Conservation (phyloP, 1,140 invertebrate genomes). For the Akabosia matsudoensis region DNA sequence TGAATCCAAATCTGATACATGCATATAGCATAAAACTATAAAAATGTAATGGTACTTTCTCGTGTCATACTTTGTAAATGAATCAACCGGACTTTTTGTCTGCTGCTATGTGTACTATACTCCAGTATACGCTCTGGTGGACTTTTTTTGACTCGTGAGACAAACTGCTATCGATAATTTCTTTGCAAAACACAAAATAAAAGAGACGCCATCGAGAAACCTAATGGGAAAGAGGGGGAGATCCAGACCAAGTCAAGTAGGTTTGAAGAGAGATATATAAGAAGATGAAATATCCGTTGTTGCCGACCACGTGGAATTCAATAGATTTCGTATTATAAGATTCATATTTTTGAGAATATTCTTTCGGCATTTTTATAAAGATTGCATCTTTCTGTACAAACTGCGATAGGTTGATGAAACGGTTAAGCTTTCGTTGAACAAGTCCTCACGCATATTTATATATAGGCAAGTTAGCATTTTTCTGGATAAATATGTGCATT, state of each 20-base stretch:
- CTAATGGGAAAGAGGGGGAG: not conserved
- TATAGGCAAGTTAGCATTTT: not conserved
- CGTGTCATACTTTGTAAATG: not conserved
- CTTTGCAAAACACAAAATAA: not conserved
- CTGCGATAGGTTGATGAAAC: too few species aligned
- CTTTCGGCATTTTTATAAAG: too few species aligned
- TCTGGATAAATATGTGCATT: not conserved
- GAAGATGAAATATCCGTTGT: too few species aligned
- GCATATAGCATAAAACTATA: not conserved
- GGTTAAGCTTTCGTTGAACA: not conserved
- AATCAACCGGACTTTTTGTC: not conserved
- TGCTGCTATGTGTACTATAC: conserved; percentile 18
- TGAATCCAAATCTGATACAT: not conserved
- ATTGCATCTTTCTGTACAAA: too few species aligned
- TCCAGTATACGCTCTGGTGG: not conserved
- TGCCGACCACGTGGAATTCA: too few species aligned
- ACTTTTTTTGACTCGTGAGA: not conserved
- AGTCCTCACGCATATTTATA: not conserved
- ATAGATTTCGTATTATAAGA: too few species aligned
- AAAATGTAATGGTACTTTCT: not conserved
- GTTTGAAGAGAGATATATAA: not conserved
- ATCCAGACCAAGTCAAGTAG: not conserved
- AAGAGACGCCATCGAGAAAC: not conserved
- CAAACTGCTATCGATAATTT: not conserved
- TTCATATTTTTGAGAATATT: too few species aligned